Conservation (phyloP, 2,797 vertebrate genomes). For the Threskiornis aethiopicus region DNA sequence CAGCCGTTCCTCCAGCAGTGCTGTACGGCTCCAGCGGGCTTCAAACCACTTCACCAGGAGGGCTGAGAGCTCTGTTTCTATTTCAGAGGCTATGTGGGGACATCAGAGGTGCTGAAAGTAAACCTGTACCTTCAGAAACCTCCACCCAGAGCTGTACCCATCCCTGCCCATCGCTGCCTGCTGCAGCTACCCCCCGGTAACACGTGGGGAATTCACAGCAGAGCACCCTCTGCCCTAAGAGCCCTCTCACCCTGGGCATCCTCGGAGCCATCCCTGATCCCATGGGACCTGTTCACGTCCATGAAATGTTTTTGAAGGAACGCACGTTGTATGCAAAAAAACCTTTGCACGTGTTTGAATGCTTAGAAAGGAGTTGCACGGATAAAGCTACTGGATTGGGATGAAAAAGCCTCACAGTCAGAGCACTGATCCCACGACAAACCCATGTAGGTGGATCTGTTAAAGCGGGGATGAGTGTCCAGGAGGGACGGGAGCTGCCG, state of each 20-base stretch:
- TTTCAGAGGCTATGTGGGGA: neutral
- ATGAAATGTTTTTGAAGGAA: neutral
- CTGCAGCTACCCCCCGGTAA: neutral
- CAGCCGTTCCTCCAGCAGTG: neutral
- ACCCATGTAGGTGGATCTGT: neutral
- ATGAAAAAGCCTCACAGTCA: neutral
- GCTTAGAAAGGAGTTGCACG: neutral
- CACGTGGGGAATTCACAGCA: neutral
- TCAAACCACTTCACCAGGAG: neutral
- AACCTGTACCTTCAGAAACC: neutral
- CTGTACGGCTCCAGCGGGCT: neutral
- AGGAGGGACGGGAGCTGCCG: neutral
- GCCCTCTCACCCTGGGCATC: neutral
- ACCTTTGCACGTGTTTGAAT: rapidly evolving
- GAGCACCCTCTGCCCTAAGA: neutral
- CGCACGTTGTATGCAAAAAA: rapidly evolving
- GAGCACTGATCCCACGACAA: neutral
- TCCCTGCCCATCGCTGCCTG: neutral
- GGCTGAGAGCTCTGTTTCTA: neutral
- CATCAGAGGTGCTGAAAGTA: neutral
- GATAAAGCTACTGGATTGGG: neutral
- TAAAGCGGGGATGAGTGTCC: neutral
- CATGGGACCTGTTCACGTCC: neutral
- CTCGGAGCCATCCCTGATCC: neutral
- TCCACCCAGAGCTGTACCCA: neutral